A percentile compares a stretch with the other conserved stretches of the same genome.
These are phyloP conservation scores for Picathartes gymnocephalus DNA, from an alignment of 2,113 vertebrate species.

Conservation along the genomic window DNA sequence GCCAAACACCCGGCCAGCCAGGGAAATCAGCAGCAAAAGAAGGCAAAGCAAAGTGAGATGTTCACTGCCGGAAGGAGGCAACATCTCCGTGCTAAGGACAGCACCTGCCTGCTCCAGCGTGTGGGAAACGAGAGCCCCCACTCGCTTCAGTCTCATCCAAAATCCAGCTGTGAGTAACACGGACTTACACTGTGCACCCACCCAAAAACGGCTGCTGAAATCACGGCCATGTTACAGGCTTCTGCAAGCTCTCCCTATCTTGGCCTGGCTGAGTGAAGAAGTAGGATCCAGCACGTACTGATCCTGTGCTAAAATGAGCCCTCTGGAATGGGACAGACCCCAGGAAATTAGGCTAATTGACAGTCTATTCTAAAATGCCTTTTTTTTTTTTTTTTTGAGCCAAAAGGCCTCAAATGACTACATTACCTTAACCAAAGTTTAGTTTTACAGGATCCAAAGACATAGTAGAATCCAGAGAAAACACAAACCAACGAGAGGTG, in stretches of 20 bases:
- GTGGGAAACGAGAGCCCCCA: rapidly evolving
- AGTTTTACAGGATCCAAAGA: neutral
- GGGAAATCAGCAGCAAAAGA: neutral
- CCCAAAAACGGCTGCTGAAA: neutral
- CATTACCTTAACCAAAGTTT: neutral
- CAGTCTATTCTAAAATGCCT: neutral
- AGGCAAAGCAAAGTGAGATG: rapidly evolving
- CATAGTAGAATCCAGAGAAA: neutral
- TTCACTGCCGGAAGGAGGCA: neutral
- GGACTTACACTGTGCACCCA: neutral
- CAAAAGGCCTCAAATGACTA: neutral
- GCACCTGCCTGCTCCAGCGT: rapidly evolving
- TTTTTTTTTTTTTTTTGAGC: neutral
- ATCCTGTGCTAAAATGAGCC: neutral
- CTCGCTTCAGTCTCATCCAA: neutral
- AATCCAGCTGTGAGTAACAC: neutral
- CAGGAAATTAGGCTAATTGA: neutral
- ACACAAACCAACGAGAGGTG: neutral
- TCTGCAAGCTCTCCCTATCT: neutral
- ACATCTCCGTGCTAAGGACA: neutral
- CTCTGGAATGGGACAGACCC: neutral
- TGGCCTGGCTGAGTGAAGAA: neutral
- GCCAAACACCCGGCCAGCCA: too few relatives aligned
- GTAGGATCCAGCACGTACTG: neutral
- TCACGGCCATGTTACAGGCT: rapidly evolving